Conservation (phyloP, 2,113 vertebrate species). For the Oriolus oriolus region DNA sequence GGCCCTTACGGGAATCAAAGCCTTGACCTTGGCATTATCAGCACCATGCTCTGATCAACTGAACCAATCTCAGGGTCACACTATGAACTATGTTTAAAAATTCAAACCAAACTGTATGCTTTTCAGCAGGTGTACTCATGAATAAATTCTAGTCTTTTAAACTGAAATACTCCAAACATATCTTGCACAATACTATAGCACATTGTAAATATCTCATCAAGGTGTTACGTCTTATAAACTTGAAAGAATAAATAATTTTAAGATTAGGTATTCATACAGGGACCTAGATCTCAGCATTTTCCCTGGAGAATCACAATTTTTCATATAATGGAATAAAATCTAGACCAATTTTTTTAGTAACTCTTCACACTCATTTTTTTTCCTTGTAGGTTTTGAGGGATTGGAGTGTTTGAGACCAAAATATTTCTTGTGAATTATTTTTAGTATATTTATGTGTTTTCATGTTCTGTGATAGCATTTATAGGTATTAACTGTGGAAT, state of each 20-base stretch:
- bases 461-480: neutral
- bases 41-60: neutral
- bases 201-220: neutral
- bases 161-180: neutral
- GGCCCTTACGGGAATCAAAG: neutral
- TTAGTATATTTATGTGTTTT: neutral
- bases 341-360: neutral
- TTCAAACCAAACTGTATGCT: neutral
- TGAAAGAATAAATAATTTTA: neutral
- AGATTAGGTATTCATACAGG: neutral
- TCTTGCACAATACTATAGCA: neutral
- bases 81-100: neutral
- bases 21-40: neutral
- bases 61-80: neutral
- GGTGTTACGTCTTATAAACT: neutral
- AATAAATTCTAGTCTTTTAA: neutral
- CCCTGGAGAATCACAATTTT: neutral
- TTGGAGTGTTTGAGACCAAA: neutral
- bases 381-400: accelerated
- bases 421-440: neutral
- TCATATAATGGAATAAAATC: neutral
- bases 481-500: neutral
- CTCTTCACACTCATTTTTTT: neutral
- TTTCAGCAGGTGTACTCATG: neutral
- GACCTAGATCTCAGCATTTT: neutral